Base-by-base conservation (phyloP, 2,113 vertebrate species). In the Gymnocephalus cernua region DNA sequence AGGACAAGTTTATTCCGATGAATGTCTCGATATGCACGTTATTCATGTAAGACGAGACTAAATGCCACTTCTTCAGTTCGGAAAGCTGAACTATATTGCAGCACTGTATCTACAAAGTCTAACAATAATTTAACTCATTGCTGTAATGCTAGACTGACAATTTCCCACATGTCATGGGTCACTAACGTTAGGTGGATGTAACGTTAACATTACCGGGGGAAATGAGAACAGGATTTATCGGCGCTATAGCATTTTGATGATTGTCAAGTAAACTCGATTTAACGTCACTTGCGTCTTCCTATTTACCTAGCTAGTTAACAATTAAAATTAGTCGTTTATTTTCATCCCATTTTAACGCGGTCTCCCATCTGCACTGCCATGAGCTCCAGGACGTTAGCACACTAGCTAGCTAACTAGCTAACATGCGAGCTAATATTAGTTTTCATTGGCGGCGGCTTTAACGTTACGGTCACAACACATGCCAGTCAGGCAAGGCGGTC, bases 351-450 rank as follows among this genome's bases (percentile, higher is more conserved):
- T 56, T 18, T 2, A 38, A 27, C 41, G 25, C 56, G 44, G 35
- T 10, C 45, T 35, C 18, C 32, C 47, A 4, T n/a, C 21, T 41
- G 35, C 59, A 48, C 14, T n/a, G 18, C 12, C 19, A 14, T 23
- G 7, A n/a, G 61, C 58, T 41, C 21, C 6, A 13, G n/a, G 41
- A 7, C 18, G 35, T 80, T 89, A 90, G 90, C 84, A 23, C 21
- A 2, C 14, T 1, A n/a, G 84, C 85, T 88, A 86, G 84, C 85
- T 88, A 87, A 69, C 85, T 88, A 86, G 84, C 85, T 88, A 87
- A 69, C 75, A 67, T 44, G 70, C 68, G 63, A 70, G 66, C 51
- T 80, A 62, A 14, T 69, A 35, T 47, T 53, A 77, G 77, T 79
- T 74, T 38, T 16, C 64, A 32, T 77, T 11, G 41, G 83, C 59